Evolutionary conservation across 2,888 invertebrate species (phyloP), one percentile per base, ranked within the genome.

Genomic region (Latrodectus elegans): DNA sequence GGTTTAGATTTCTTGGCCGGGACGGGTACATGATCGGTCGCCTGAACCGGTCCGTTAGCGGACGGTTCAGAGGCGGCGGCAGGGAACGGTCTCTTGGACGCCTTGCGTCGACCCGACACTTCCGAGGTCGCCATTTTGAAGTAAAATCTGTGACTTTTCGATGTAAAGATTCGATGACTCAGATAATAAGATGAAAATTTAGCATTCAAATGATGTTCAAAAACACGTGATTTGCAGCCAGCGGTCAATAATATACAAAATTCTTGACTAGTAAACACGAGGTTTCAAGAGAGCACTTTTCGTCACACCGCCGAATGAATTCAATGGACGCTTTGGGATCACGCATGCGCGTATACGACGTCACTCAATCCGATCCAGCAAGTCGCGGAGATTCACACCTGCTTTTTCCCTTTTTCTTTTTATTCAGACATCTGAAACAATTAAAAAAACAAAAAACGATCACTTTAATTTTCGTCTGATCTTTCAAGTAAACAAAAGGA

Each of bases 81-180:
- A 65, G 88, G 79, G 67, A 73, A 67, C 78, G 81, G 82, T 71
- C 89, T 70, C 85, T 89, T 89, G 64, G 81, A 77, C 74, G 82
- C 89, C 89, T 89, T 89, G 53, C 85, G 83, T 65, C 89, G 89
- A 68, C 82, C 38, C 6, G 88, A 85, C 14, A 65, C 77, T 64
- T 76, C 84, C 76, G 88, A 75, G n/a, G 88, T 78, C 89, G 89
- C 89, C 89, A 89, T 89, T 89, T 89, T 89, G n/a, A 53, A 14
- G n/a, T 17, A 26, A n/a, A 65, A 65, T 12, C 15, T 6, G 14
- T 15, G 49, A 38, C 22, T 64, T 49, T 15, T 15, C n/a, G 22
- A 17, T 6, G 22, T 49, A 17, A 17, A 51, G 6, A 38, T 15
- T 60, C n/a, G 49, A 15, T 15, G 51, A 73, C 15, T 22, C 52